phyloP scores from a whole-genome alignment of 1,140 invertebrate genomes.

The Ips nitidus region DNA sequence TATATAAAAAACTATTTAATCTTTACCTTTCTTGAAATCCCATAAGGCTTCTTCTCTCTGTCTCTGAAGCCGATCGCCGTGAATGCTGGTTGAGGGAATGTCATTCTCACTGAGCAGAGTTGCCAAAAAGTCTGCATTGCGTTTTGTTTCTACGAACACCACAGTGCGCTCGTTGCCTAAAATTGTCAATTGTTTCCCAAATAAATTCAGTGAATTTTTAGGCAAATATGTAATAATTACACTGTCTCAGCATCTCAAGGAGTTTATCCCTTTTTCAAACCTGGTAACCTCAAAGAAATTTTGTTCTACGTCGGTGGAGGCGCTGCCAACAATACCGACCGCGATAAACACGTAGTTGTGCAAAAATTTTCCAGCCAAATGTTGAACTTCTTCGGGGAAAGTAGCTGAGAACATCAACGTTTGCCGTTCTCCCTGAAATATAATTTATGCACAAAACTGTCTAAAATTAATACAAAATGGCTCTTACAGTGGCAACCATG shows the following conservation, averaged over 20 bases:
- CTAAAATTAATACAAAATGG: neutral
- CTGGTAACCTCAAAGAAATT: conserved; percentile 73
- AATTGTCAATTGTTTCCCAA: conserved; percentile 6
- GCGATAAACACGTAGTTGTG: conserved; percentile 82
- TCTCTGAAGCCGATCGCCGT: conserved; percentile 86
- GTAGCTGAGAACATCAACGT: conserved; percentile 94
- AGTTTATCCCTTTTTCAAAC: conserved; percentile 76
- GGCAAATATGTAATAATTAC: neutral
- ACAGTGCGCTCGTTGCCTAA: conserved; percentile 62
- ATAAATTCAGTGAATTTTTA: conserved; percentile 4
- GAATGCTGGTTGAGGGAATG: conserved; percentile 84
- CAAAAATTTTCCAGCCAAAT: conserved; percentile 72
- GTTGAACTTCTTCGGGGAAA: conserved; percentile 82
- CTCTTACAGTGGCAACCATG: conserved; percentile 67
- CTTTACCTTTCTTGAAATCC: conserved; percentile 71
- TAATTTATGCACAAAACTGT: neutral
- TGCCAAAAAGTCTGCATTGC: conserved; percentile 87
- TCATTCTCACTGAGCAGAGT: conserved; percentile 56
- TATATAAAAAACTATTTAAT: neutral
- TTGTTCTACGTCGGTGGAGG: conserved; percentile 88
- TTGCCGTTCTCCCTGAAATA: conserved; percentile 63
- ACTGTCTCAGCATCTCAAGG: conserved; percentile 60
- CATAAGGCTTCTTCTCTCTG: conserved; percentile 85
- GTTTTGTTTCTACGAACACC: conserved; percentile 89
- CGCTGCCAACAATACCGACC: conserved; percentile 86